Percentiles rank a stretch among this genome's conserved stretches.
Conservation (phyloP, 2,113 vertebrate genomes). For the Gallinago paraguaiae region DNA sequence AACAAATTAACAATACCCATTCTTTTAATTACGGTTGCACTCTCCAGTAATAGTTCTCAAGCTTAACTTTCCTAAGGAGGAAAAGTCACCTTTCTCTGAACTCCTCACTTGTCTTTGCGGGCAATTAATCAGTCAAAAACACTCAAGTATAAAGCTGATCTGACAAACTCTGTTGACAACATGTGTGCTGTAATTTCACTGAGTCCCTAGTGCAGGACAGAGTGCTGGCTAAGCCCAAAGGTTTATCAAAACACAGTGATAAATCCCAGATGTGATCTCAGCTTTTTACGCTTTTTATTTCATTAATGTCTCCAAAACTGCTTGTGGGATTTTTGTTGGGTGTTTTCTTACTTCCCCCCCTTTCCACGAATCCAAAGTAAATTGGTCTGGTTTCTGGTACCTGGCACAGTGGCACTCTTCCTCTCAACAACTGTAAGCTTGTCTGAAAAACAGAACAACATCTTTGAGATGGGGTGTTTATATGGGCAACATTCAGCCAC, state of each 20-base stretch:
- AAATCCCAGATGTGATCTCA: conserved; percentile 28
- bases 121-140: not conserved
- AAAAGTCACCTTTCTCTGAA: conserved; percentile 35
- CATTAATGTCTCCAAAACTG: conserved; percentile 11
- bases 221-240: not conserved
- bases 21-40: not conserved
- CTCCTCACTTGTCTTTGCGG: not conserved
- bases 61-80: not conserved
- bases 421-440: conserved; percentile 65
- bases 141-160: not conserved
- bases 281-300: conserved; percentile 32
- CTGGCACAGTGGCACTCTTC: conserved; percentile 55
- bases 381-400: conserved; percentile 54
- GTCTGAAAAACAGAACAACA: conserved; percentile 76
- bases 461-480: conserved; percentile 73
- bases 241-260: conserved; percentile 54
- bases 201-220: not conserved
- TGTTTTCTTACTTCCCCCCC: conserved; percentile 26
- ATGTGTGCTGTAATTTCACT: not conserved
- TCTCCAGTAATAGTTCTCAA: not conserved
- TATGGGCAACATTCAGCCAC: conserved; percentile 55
- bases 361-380: conserved; percentile 56
- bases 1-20: not conserved
- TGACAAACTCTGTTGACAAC: not conserved
- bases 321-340: not conserved